These are phyloP conservation scores for Eledona agricola DNA, from an alignment of 2,888 invertebrate species.

Conservation along the genomic window DNA sequence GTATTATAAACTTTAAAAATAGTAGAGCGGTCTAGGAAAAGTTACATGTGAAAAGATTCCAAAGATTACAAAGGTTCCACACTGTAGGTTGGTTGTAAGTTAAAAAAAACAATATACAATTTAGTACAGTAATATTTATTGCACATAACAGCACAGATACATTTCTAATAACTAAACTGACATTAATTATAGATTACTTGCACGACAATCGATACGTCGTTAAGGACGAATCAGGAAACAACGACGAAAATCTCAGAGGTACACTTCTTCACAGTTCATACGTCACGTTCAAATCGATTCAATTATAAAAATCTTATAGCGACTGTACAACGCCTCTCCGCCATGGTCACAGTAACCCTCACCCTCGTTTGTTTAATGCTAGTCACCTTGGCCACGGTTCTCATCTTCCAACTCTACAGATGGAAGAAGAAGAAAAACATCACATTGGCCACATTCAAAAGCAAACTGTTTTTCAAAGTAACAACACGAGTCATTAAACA, in stretches of 20 bases:
- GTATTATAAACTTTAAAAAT: no score
- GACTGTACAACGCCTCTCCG: slow-evolving; percentile 52
- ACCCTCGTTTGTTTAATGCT: slow-evolving; percentile 54
- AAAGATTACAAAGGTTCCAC: no score
- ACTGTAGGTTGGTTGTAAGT: no score
- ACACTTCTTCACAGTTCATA: no score
- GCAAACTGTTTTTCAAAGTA: slow-evolving; percentile 53
- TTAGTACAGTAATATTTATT: no score
- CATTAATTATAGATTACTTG: slow-evolving; percentile 55
- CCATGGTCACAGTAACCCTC: slow-evolving; percentile 52
- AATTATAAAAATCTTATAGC: no score
- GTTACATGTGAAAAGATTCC: no score
- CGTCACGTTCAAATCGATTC: no score
- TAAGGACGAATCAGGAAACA: slow-evolving; percentile 39
- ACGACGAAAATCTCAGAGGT: slow-evolving; percentile 51
- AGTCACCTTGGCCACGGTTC: slow-evolving; percentile 46
- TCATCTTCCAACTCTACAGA: slow-evolving; percentile 52
- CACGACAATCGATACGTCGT: slow-evolving; percentile 53
- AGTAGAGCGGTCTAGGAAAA: no score
- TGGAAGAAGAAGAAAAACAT: slow-evolving; percentile 59
- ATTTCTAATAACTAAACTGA: no score
- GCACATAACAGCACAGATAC: no score
- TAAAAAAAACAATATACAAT: no score
- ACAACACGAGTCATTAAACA: neutral
- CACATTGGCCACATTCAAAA: slow-evolving; percentile 52